Evolutionary conservation across 2,113 vertebrate species (phyloP), one percentile per base, ranked within the genome.

Genomic region (Cyanoderma ruficeps): DNA sequence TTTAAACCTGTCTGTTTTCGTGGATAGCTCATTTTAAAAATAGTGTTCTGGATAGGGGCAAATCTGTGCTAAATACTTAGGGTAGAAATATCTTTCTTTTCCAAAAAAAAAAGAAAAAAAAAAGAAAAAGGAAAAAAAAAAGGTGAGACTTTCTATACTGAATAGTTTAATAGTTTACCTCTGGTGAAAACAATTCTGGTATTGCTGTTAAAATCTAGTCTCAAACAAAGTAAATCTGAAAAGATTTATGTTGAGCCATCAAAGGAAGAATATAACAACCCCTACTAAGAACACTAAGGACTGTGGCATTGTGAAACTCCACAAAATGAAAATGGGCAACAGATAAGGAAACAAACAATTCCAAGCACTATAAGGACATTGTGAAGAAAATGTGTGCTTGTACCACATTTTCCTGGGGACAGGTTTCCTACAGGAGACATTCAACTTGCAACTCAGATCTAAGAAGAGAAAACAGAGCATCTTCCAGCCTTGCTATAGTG

Each of bases 1-100:
- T 88, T 93, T 77, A 88, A 93, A 92, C 18, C 39, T 92, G 61
- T 89, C 67, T 95, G 71, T 77, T 93, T 92, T 86, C 41, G 49
- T 49, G 85, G 35, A 60, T 93, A 68, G 93, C 52, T 96, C 75
- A 88, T 70, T 96, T 94, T 90, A 88, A 78, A 86, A 91, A 77
- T 7, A 57, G 13, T 7, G 11, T 41, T 69, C 75, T 90, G 78
- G 68, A 83, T 67, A 41, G 65, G 61, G 67, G 13, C 59, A 86
- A 77, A 88, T 92, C 30, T 86, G 13, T 77, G 33, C 24, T 74
- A 21, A 67, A 35, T 74, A 37, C 46, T 77, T 80, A 50, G 31
- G 72, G 65, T 7, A 82, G 61, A 78, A 83, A 83, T 42, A 55
- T 4, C 18, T 7, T 79, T 87, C 50, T 20, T 17, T 44, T 11